Conservation (phyloP, 2,888 invertebrate genomes). For the Vesta saturnalis region DNA sequence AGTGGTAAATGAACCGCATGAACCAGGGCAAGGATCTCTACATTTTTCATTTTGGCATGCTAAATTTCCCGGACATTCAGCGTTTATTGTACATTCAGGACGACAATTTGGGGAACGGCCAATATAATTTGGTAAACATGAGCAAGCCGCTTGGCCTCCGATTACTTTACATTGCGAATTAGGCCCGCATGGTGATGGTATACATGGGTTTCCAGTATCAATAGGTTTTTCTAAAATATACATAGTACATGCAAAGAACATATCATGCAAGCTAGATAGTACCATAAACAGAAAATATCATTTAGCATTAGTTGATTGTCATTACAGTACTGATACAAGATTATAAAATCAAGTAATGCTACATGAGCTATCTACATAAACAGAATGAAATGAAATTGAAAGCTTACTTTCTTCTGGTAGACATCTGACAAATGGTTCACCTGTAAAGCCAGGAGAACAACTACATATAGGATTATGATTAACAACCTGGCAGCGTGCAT, state of each 20-base stretch:
- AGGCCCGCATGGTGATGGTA: slow-evolving; percentile 72
- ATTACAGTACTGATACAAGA: background rate
- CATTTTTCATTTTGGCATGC: slow-evolving; percentile 84
- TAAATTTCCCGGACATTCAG: slow-evolving; percentile 78
- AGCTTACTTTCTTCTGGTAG: slow-evolving; percentile 71
- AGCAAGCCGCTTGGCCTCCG: slow-evolving; percentile 67
- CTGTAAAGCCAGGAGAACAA: slow-evolving; percentile 80
- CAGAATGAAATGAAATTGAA: slow-evolving; percentile 19
- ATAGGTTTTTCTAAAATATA: slow-evolving; percentile 60
- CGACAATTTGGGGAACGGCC: slow-evolving; percentile 72
- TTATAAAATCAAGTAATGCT: background rate
- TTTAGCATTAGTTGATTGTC: background rate
- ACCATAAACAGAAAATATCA: background rate
- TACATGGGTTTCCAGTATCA: slow-evolving; percentile 66
- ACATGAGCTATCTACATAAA: slow-evolving; percentile 15
- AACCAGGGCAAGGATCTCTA: slow-evolving; percentile 80
- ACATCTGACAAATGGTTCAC: slow-evolving; percentile 82
- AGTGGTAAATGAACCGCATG: slow-evolving; percentile 78
- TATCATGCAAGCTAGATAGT: slow-evolving; percentile 28
- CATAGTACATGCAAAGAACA: slow-evolving; percentile 47
- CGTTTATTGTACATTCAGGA: slow-evolving; percentile 75
- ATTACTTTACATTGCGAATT: slow-evolving; percentile 71
- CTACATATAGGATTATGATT: slow-evolving; percentile 90
- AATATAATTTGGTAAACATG: slow-evolving; percentile 68
- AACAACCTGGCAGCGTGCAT: slow-evolving; percentile 84